Percentiles rank a stretch among this genome's conserved stretches.
Conservation (phyloP, 1,140 invertebrate species). For the Mya arenaria region DNA sequence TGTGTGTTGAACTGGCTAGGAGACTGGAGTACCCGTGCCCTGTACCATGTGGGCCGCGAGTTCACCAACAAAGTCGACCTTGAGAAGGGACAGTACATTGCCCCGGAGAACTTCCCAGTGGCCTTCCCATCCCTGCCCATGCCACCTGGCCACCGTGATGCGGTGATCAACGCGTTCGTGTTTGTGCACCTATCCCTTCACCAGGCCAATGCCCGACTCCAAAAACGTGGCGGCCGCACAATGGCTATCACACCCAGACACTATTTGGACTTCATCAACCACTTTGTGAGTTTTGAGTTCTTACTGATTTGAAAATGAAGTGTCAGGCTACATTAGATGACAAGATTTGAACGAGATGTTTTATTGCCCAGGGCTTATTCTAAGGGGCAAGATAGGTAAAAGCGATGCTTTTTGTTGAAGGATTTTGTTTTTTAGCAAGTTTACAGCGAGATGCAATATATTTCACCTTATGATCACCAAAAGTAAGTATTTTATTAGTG, state of each 20-base stretch:
- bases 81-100: conserved; percentile 86
- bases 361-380: no score
- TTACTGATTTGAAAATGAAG: no score
- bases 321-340: no score
- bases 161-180: conserved; percentile 98
- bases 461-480: no score
- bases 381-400: no score
- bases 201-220: conserved; percentile 93
- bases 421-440: no score
- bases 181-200: conserved; percentile 99
- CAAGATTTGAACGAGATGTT: no score
- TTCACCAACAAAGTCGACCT: conserved; percentile 85
- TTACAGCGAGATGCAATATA: no score
- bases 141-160: conserved; percentile 92
- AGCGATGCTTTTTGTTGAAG: no score
- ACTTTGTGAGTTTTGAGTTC: conserved; percentile 91
- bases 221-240: conserved; percentile 95
- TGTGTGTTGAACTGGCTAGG: conserved; percentile 99
- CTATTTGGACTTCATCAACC: conserved; percentile 99
- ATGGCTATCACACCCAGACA: conserved; percentile 99
- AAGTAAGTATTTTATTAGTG: no score
- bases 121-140: conserved; percentile 90
- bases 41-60: conserved; percentile 92
- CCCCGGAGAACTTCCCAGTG: conserved; percentile 94
- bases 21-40: conserved; percentile 98